Percentiles rank a stretch among this genome's conserved stretches.
These are phyloP conservation scores for Scartelaos histophorus DNA, from an alignment of 2,113 vertebrate species.

Conservation along the genomic window DNA sequence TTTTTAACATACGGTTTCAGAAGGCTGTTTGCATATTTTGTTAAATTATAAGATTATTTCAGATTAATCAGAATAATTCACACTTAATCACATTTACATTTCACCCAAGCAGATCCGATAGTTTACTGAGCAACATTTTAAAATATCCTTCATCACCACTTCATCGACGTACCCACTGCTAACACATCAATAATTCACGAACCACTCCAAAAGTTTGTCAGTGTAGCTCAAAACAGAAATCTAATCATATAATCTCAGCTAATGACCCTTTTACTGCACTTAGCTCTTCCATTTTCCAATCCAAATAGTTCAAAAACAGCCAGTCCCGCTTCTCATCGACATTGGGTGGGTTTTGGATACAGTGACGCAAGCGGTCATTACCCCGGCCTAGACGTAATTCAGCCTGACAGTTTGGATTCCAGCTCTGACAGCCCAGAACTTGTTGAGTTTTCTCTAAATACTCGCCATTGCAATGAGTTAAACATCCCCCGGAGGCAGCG, in stretches of 20 bases:
- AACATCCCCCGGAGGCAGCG: conserved; percentile 93
- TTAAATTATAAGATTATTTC: neutral
- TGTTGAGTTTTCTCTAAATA: conserved; percentile 94
- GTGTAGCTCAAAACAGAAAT: conserved; percentile 71
- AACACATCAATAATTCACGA: conserved; percentile 77
- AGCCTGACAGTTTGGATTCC: conserved; percentile 92
- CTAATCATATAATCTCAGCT: conserved; percentile 71
- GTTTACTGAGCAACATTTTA: conserved; percentile 46
- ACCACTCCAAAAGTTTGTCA: conserved; percentile 62
- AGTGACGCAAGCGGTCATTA: conserved; percentile 87
- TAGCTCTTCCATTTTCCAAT: conserved; percentile 67
- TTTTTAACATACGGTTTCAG: neutral
- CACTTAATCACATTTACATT: conserved; percentile 9
- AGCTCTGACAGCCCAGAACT: conserved; percentile 92
- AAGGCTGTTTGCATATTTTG: neutral
- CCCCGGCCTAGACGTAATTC: conserved; percentile 91
- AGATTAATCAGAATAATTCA: neutral
- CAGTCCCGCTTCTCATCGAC: conserved; percentile 64
- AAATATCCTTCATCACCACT: conserved; percentile 72
- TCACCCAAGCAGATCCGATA: conserved; percentile 23
- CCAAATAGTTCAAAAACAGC: conserved; percentile 49
- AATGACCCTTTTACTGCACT: conserved; percentile 75
- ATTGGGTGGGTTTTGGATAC: conserved; percentile 56
- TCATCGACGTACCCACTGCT: conserved; percentile 72
- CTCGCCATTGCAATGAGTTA: conserved; percentile 95